Conservation (phyloP, 2,113 vertebrate genomes). For the Dicrurus megarhynchus region DNA sequence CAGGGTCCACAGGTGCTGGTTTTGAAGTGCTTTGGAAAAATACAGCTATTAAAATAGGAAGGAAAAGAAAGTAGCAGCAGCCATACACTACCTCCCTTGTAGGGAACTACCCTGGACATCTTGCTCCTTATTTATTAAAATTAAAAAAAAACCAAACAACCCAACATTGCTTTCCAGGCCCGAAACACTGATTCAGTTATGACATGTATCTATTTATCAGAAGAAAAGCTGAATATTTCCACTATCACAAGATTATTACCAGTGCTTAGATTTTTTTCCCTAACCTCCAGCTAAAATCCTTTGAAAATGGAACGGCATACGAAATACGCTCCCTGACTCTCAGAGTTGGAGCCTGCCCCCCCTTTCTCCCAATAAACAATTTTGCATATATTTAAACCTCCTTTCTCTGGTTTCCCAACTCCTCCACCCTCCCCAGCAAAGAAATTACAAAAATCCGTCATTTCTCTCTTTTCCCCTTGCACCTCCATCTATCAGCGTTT, state of each 20-base stretch:
- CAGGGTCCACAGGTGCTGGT: neutral
- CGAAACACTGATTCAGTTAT: neutral
- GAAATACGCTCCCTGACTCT: neutral
- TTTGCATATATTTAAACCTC: conserved; percentile 75
- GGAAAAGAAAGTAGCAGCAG: neutral
- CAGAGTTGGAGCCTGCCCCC: neutral
- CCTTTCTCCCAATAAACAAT: conserved; percentile 59
- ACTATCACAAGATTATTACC: conserved; percentile 54
- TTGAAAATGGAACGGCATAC: conserved; percentile 14
- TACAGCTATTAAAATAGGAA: neutral
- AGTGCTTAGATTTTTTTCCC: conserved; percentile 19
- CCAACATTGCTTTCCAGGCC: neutral
- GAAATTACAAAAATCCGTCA: conserved; percentile 74
- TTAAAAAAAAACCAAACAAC: neutral
- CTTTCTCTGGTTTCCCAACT: conserved; percentile 27
- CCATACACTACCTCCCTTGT: neutral
- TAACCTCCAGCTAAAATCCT: conserved; percentile 63
- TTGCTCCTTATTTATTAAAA: neutral
- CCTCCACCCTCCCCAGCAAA: conserved; percentile 43
- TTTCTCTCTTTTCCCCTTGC: conserved; percentile 69
- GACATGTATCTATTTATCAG: conserved; percentile 27
- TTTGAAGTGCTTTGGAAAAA: neutral
- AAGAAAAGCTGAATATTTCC: conserved; percentile 36
- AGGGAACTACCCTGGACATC: neutral
- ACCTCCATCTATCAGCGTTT: conserved; percentile 79